Base-by-base conservation (phyloP, 2,113 vertebrate species). In the Pseudopipra pipra region DNA sequence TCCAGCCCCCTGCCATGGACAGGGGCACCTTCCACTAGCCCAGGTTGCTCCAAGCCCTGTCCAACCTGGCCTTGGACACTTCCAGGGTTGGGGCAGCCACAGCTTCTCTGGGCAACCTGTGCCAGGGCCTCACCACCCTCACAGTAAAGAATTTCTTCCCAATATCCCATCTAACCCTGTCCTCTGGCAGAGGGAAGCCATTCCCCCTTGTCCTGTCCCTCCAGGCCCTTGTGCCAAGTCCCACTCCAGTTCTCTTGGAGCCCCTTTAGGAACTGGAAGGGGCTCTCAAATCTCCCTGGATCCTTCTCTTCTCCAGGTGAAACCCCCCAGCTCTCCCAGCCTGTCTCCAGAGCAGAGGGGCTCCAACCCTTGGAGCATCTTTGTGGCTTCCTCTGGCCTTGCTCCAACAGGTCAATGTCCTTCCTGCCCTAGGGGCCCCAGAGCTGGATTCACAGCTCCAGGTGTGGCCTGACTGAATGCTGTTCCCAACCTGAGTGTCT, bases 71-170 rank as follows among this genome's bases (percentile, higher is more conserved):
- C 62, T 31, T 43, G 28, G 9, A 43, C 27, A 65, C 28, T 43
- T 65, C 39, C 28, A 43, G 62, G 39, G 19, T 14, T 43, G 27
- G 28, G 28, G 28, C 28, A 62, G 12, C 24, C 24, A 41, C 17
- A 65, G 28, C 2, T 16, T 37, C 37, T 67, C 44, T 59, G 37
- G 15, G 10, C n/a, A n/a, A n/a, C n/a, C 23, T 52, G 14, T 75
- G 54, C 30, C 55, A 41, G 21, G 28, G 17, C 13, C 24, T 68
- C 39, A 0, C 11, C 55, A 31, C 2, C 9, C 12, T 62, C n/a
- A 8, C 5, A 75, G 28, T 0, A 0, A 44, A 4, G 0, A 67
- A 54, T 75, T 61, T 4, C 39, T 47, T 4, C 21, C 47, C 14
- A 41, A 23, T 22, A 62, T 62, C 25, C n/a, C 71, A 62, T 21